A percentile compares a stretch with the other conserved stretches of the same genome.
Evolutionary conservation across 2,888 invertebrate species (phyloP).

Genomic region (Agrochola lota): DNA sequence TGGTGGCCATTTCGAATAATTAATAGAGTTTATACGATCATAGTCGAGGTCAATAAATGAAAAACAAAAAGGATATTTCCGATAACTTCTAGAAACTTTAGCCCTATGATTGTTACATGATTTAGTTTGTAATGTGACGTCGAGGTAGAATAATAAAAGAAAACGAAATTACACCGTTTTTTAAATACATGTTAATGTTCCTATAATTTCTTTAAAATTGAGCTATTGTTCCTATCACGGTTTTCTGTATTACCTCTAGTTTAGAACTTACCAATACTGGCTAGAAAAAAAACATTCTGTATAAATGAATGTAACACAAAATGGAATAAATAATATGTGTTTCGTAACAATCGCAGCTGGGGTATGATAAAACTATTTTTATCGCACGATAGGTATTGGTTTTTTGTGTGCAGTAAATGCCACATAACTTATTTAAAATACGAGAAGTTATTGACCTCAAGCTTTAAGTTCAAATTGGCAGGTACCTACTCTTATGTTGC

Average conservation of each 20-base stretch:
- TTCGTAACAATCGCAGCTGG: constrained; percentile 29
- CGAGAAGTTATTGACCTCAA: constrained; percentile 80
- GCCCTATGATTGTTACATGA: neutral
- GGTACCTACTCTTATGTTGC: constrained; percentile 70
- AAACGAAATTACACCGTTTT: neutral
- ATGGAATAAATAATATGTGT: constrained; percentile 14
- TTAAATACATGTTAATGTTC: neutral
- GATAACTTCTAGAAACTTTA: neutral
- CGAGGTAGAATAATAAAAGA: neutral
- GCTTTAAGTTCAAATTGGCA: constrained; percentile 73
- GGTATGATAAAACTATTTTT: constrained; percentile 47
- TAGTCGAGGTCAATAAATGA: neutral
- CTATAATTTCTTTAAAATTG: neutral
- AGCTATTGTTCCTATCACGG: neutral
- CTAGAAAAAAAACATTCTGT: neutral
- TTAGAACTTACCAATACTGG: neutral
- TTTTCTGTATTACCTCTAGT: neutral
- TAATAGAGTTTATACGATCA: neutral
- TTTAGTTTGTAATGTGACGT: neutral
- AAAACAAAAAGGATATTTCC: too few relatives aligned
- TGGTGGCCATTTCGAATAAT: neutral
- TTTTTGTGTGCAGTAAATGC: constrained; percentile 54
- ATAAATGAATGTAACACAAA: constrained; percentile 13
- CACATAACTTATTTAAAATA: constrained; percentile 53
- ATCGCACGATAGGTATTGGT: constrained; percentile 23